Percentiles rank a stretch among this genome's conserved stretches.
phyloP scores from a whole-genome alignment of 2,113 vertebrate genomes.

The Colius striatus region DNA sequence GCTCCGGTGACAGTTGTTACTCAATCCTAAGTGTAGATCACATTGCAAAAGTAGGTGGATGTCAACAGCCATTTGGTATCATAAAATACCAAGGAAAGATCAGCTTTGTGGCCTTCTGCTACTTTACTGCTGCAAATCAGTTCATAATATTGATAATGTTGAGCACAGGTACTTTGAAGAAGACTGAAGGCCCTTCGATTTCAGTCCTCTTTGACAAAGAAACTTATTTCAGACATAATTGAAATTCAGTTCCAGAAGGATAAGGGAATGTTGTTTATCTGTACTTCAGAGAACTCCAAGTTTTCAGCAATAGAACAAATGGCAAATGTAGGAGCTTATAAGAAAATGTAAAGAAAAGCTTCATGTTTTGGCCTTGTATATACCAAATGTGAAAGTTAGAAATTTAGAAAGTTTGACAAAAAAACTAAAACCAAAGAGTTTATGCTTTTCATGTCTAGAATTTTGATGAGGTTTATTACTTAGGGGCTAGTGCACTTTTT shows the following conservation, averaged over 20 bases:
- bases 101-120: background rate
- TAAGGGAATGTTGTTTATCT: background rate
- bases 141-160: background rate
- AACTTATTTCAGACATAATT: background rate
- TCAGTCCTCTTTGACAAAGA: background rate
- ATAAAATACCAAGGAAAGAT: background rate
- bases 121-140: background rate
- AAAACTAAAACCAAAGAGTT: background rate
- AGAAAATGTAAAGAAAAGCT: background rate
- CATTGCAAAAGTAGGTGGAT: background rate
- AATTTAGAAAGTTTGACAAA: background rate
- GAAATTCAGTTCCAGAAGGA: background rate
- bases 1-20: background rate
- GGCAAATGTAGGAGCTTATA: background rate
- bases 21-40: background rate
- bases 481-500: background rate
- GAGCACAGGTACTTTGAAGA: background rate
- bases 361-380: fast-evolving
- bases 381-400: background rate
- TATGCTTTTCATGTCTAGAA: background rate
- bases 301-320: background rate
- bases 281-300: background rate
- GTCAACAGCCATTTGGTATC: background rate
- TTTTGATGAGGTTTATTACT: background rate
- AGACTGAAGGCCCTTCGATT: background rate